Percentiles rank a stretch among this genome's conserved stretches.
Evolutionary conservation across 35 echinoderm and acorn worm species (phyloP).

Genomic region (Strongylocentrotus purpuratus): DNA sequence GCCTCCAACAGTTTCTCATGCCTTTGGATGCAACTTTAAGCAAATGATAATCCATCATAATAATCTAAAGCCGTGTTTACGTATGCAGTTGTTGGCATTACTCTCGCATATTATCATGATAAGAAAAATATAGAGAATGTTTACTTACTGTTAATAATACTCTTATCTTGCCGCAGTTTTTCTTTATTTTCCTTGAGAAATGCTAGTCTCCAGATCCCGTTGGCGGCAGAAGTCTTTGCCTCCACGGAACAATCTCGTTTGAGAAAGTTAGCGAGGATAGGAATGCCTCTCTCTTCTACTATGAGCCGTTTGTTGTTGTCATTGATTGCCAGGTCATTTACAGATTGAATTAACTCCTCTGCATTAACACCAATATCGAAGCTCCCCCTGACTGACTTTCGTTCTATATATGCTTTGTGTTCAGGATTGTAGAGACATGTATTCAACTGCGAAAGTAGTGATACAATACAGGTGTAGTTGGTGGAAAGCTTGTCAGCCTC

Average conservation of each 20-base stretch:
- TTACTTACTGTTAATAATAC: too few species aligned
- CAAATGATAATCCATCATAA: too few species aligned
- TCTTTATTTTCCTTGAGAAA: constrained; percentile 66
- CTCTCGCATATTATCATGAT: too few species aligned
- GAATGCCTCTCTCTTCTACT: constrained; percentile 65
- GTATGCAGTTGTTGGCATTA: too few species aligned
- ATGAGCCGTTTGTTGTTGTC: constrained; percentile 86
- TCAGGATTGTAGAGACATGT: constrained; percentile 52
- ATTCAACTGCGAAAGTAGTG: constrained; percentile 70
- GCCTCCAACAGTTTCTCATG: too few species aligned
- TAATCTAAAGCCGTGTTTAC: too few species aligned
- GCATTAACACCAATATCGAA: constrained; percentile 2
- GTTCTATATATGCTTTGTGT: background rate
- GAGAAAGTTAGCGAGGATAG: constrained; percentile 54
- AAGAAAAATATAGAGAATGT: too few species aligned
- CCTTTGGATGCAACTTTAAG: too few species aligned
- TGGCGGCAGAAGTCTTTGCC: constrained; percentile 60
- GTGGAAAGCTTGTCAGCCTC: constrained; percentile 62
- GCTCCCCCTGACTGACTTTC: constrained; percentile 48
- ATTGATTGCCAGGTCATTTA: constrained; percentile 81
- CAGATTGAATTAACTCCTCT: constrained; percentile 65
- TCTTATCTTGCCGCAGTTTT: background rate
- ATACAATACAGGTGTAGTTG: constrained; percentile 58
- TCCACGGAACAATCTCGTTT: constrained; percentile 32
- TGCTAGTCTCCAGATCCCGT: constrained; percentile 72